Conservation (phyloP, 2,797 vertebrate genomes). For the Coluber constrictor region DNA sequence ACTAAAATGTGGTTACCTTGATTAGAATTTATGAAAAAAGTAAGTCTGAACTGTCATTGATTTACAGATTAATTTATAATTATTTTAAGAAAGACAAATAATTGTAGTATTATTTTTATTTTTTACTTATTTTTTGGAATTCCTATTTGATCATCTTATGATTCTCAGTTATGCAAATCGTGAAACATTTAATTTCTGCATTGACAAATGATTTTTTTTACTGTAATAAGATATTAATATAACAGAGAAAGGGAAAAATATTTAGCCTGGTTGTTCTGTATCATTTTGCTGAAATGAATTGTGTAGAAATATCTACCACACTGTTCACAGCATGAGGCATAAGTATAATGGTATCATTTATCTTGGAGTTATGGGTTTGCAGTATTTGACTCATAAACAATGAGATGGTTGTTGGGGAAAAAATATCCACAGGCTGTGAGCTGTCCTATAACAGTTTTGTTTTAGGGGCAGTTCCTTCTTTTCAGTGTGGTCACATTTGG, state of each 20-base stretch:
- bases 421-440: conserved; percentile 4
- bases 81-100: conserved; percentile 32
- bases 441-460: background rate
- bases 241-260: conserved; percentile 23
- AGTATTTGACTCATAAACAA: conserved; percentile 44
- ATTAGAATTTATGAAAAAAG: background rate
- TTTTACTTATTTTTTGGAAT: background rate
- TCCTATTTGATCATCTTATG: background rate
- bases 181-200: conserved; percentile 19
- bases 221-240: conserved; percentile 18
- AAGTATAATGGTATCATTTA: conserved; percentile 38
- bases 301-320: conserved; percentile 33
- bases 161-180: background rate
- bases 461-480: background rate
- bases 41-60: background rate
- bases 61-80: conserved; percentile 11
- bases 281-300: conserved; percentile 37
- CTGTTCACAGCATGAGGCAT: conserved; percentile 34
- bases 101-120: conserved; percentile 1
- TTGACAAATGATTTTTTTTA: conserved; percentile 28
- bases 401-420: conserved; percentile 2
- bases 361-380: conserved; percentile 34
- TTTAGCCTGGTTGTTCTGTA: conserved; percentile 27
- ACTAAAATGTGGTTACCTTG: background rate
- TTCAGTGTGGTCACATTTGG: background rate